Percentiles rank a stretch among this genome's conserved stretches.
These are phyloP conservation scores for Cephus pulcher DNA, from an alignment of 2,888 invertebrate species.

Conservation along the genomic window DNA sequence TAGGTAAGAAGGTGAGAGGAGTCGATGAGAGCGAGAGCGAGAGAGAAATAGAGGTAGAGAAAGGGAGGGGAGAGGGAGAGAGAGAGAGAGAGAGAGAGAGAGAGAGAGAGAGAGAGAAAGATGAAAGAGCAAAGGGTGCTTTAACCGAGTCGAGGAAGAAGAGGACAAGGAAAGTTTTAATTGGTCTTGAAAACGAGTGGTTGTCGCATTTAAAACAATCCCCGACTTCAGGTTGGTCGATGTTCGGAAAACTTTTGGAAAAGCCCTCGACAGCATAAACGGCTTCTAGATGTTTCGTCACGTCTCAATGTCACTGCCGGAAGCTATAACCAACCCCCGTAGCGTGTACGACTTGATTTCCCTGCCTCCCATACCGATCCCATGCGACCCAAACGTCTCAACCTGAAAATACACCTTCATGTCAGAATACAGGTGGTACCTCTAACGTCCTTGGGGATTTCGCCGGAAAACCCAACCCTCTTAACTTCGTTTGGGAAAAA, in stretches of 20 bases:
- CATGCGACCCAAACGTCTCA: no score
- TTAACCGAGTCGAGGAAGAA: constrained; percentile 17
- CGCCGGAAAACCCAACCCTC: no score
- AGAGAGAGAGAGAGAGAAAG: background rate
- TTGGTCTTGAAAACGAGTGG: constrained; percentile 57
- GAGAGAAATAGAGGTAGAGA: background rate
- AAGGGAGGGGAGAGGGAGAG: background rate
- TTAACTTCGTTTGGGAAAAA: no score
- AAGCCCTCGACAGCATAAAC: background rate
- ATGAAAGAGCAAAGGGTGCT: constrained; percentile 4
- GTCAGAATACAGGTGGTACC: no score
- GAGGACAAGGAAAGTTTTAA: constrained; percentile 50
- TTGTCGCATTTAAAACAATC: constrained; percentile 59
- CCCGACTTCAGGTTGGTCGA: constrained; percentile 36
- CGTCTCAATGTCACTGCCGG: constrained; percentile 19
- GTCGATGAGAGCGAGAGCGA: background rate
- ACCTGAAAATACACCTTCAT: no score
- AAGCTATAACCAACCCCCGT: constrained; percentile 12
- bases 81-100: background rate
- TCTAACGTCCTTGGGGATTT: no score
- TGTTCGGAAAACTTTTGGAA: constrained; percentile 23
- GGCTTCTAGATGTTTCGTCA: constrained; percentile 14
- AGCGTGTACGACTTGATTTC: no score
- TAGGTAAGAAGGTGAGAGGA: background rate
- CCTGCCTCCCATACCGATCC: no score